Base-by-base conservation (phyloP, 2,888 invertebrate genomes). In the Lordiphosa andalusiaca region DNA sequence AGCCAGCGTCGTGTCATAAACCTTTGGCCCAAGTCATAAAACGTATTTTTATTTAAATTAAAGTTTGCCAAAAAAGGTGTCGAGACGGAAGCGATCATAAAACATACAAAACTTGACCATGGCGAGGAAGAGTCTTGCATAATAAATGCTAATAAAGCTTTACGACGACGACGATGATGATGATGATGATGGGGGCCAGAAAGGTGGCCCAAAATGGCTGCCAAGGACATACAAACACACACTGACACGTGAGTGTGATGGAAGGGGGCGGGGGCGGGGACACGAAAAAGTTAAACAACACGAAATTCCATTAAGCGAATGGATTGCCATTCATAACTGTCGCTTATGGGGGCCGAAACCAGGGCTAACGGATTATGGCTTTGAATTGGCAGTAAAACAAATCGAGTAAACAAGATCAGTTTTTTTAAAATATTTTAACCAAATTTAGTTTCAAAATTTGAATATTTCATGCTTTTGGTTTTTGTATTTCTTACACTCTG, bases 81-180 rank as follows among this genome's bases (percentile, higher is more conserved):
- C 68, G 69, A 69, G 76, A 60, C 72, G 63, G 51, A 56, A 68
- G 55, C 57, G 55, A 76, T 62, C 77, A 69, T 65, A 71, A 70
- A 69, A 70, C 57, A 63, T 30, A 30, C 30, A 30, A 30, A 63
- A 63, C 63, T 63, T 63, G 61, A 56, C 54, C 55, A 53, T 37
- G 30, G 30, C 3, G 47, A 13, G 39, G 44, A 56, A 50, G 57
- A 63, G 63, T 63, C 67, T 69, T 86, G 80, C 76, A 86, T 86
- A 86, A 85, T 85, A 85, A 86, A 86, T 86, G 86, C 80, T 86
- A 83, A 86, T 85, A 86, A 77, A 80, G 73, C 74, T 86, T 86
- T 78, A 76, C 69, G 80, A 75, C 61, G 70, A 67, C 60, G 70
- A 35, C 41, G 23, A 35, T 23, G 16, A 16, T 13, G 36, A 42